Percentiles rank a stretch among this genome's conserved stretches.
Conservation (phyloP, 2,888 invertebrate species). For the Tipula lateralis region DNA sequence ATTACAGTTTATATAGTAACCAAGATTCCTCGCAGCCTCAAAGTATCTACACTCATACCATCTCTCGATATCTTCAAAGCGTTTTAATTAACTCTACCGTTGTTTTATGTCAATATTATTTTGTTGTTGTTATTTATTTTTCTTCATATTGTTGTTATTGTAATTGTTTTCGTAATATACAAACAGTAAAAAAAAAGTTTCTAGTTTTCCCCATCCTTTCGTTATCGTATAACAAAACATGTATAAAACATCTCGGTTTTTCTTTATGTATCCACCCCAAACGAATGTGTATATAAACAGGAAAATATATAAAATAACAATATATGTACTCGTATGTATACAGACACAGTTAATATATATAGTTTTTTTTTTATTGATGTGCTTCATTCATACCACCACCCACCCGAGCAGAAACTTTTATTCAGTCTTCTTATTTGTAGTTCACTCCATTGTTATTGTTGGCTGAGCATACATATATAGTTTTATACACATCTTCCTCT, state of each 20-base stretch:
- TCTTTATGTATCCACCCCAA: constrained; percentile 2
- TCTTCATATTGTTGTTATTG: not conserved
- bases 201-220: not conserved
- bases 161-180: not conserved
- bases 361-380: constrained; percentile 9
- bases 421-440: not conserved
- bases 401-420: not conserved
- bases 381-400: not conserved
- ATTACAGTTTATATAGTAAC: no score
- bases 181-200: not conserved
- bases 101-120: constrained; percentile 11
- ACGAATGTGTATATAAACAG: no score
- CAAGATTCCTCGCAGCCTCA: no score
- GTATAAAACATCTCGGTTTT: not conserved
- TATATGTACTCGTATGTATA: no score
- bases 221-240: not conserved
- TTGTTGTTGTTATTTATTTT: not conserved
- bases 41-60: no score
- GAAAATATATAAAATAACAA: not conserved
- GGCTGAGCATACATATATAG: not conserved
- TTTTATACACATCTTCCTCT: not conserved
- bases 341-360: not conserved
- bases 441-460: not conserved
- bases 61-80: not conserved
- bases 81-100: constrained; percentile 3